Evolutionary conservation across 2,113 vertebrate genomes (phyloP), one percentile per base, ranked within the genome.

Genomic region (Rostratula benghalensis): DNA sequence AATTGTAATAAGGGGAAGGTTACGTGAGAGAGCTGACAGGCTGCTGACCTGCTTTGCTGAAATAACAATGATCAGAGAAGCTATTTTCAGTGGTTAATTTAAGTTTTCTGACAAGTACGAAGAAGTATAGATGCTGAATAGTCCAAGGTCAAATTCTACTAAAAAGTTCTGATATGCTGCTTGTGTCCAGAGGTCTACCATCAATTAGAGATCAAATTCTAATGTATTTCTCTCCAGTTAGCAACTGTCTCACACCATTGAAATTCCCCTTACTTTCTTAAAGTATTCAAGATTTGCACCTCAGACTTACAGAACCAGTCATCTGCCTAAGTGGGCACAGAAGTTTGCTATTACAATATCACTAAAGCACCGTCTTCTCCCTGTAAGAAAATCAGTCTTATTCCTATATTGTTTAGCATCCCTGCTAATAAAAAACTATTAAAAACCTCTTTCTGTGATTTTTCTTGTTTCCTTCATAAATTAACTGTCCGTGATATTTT

Each of bases 51-150:
- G 87, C 33, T 94, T 94, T 95, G 74, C 81, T 95, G 83, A 95
- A 94, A 90, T 78, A 94, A 92, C 81, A 85, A 48, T 37, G 67
- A 94, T 93, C 85, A 84, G 73, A 77, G 61, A 93, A 83, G 33
- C 46, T 94, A 81, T 95, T 95, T 96, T 95, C 92, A 86, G 71
- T 53, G 46, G 67, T 93, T 94, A 90, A 82, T 93, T 96, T 84
- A 88, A 80, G 71, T 85, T 96, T 95, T 73, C 70, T 97, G 87
- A 88, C 81, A 95, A 69, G 48, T 89, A 84, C 1, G 6, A 92
- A 83, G 43, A 87, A 79, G 24, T 76, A 65, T 41, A 60, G 59
- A 18, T 56, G 16, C n/a, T 71, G 75, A 91, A 78, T 45, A 69
- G 46, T 64, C 60, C 51, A 83, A 96, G 83, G 88, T 89, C 68